These are phyloP conservation scores for Drosophila anomalata DNA, from an alignment of 2,888 invertebrate species.

Conservation along the genomic window DNA sequence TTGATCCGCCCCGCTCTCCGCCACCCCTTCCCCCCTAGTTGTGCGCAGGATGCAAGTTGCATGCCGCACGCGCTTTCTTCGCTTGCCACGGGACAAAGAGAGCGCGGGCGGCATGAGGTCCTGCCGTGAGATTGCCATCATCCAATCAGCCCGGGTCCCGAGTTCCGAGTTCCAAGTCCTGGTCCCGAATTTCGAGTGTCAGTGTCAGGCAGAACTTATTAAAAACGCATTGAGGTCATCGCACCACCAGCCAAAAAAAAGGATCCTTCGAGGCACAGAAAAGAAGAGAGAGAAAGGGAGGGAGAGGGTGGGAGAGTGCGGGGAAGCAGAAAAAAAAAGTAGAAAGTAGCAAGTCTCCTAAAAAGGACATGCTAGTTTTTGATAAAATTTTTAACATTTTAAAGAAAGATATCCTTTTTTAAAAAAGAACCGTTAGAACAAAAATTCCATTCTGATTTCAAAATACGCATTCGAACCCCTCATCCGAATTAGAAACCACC, in stretches of 20 bases:
- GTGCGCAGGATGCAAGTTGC: constrained; percentile 47
- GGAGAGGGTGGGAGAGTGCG: neutral
- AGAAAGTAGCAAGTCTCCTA: neutral
- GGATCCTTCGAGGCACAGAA: neutral
- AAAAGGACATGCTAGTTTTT: no score
- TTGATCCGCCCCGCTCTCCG: neutral
- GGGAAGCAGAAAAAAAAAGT: neutral
- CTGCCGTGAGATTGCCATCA: constrained; percentile 64
- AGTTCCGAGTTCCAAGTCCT: neutral
- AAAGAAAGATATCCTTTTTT: no score
- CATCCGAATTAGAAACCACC: neutral
- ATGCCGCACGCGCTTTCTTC: constrained; percentile 60
- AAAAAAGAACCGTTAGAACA: neutral
- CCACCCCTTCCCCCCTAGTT: neutral
- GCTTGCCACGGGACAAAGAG: constrained; percentile 1
- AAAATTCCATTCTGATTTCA: neutral
- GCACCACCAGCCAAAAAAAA: constrained; percentile 10
- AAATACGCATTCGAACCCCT: neutral
- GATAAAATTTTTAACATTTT: no score
- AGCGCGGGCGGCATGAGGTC: constrained; percentile 15
- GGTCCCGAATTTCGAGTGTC: constrained; percentile 10
- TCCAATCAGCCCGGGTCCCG: constrained; percentile 59
- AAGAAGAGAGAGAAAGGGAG: neutral
- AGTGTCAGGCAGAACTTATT: constrained; percentile 57
- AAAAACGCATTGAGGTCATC: constrained; percentile 65